Evolutionary conservation across 2,888 invertebrate species (phyloP).

Genomic region (Argyresthia goedartella): DNA sequence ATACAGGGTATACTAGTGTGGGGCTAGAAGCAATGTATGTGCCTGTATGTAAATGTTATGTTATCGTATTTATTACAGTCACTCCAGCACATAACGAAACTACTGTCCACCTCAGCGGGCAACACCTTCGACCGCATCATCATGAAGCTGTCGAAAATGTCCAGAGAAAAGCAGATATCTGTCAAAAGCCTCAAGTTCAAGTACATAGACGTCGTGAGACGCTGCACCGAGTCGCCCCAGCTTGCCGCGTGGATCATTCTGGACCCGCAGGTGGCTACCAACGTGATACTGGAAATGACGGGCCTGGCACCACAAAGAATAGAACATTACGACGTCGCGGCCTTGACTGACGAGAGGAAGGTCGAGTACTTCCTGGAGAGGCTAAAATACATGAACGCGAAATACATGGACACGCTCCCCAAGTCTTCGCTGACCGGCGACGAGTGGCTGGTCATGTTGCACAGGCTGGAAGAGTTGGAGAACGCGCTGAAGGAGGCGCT

Average conservation of each 20-base stretch:
- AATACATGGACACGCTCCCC: slow-evolving; percentile 49
- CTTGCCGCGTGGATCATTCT: slow-evolving; percentile 39
- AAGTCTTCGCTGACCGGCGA: slow-evolving; percentile 43
- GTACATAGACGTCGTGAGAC: slow-evolving; percentile 43
- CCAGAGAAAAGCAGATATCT: slow-evolving; percentile 38
- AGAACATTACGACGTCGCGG: slow-evolving; percentile 28
- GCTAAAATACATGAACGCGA: slow-evolving; percentile 39
- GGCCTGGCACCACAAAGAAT: slow-evolving; percentile 27
- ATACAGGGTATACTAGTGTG: too few species aligned
- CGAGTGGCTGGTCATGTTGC: slow-evolving; percentile 55
- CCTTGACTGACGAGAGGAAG: slow-evolving; percentile 33
- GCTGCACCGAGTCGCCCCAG: slow-evolving; percentile 46
- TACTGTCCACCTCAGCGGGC: slow-evolving; percentile 37
- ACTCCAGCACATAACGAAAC: slow-evolving; percentile 37
- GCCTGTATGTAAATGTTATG: too few species aligned
- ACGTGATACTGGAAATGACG: slow-evolving; percentile 47
- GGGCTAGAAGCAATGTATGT: too few species aligned
- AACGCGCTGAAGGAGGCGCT: slow-evolving; percentile 38
- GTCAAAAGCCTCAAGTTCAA: slow-evolving; percentile 49
- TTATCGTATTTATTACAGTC: too few species aligned
- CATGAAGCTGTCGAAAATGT: slow-evolving; percentile 45
- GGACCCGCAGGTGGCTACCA: slow-evolving; percentile 43
- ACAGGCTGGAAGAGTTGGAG: slow-evolving; percentile 45
- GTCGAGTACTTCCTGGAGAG: slow-evolving; percentile 42
- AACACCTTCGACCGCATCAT: slow-evolving; percentile 48